Evolutionary conservation across 2,797 vertebrate species (phyloP), one percentile per base, ranked within the genome.

Genomic region (Moxostoma hubbsi): DNA sequence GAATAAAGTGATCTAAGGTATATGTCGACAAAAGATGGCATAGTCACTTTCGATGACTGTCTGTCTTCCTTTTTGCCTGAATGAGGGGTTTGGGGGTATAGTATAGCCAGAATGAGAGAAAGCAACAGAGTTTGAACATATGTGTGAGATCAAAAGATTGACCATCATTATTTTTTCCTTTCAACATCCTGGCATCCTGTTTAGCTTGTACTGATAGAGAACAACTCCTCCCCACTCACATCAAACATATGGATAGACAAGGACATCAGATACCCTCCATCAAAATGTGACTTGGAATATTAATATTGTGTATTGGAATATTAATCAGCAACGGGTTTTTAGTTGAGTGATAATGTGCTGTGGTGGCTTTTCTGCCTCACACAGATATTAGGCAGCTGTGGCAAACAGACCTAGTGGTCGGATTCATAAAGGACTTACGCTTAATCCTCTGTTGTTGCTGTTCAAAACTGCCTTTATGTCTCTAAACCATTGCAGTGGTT

Each of bases 91-190:
- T 36, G 36, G 36, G 36, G 36, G 36, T 36, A 36, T 36, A 63
- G 63, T 62, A 18, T 64, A 36, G 36, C 36, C 68, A 69, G 74
- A 59, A 61, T 79, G 71, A 73, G 55, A 63, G 72, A 80, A 59
- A 54, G 79, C 59, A 51, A 68, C 72, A 79, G 75, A 83, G 79
- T 66, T 69, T 71, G 76, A 85, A 81, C 84, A 85, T 85, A 85
- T 83, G 84, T 72, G 79, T 45, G 24, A 81, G 85, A 86, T 85
- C 83, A 84, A 83, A 87, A 73, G 58, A 69, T 70, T 57, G 83
- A 70, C 81, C 79, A 24, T 80, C 75, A 77, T 84, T 81, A 72
- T 84, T 80, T 79, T 81, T 80, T 83, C 76, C 75, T 82, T 77
- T 85, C 86, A 86, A 77, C 75, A 81, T 77, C 62, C 82, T 69